Conservation (phyloP, 2,113 vertebrate genomes). For the Hippocampus comes region DNA sequence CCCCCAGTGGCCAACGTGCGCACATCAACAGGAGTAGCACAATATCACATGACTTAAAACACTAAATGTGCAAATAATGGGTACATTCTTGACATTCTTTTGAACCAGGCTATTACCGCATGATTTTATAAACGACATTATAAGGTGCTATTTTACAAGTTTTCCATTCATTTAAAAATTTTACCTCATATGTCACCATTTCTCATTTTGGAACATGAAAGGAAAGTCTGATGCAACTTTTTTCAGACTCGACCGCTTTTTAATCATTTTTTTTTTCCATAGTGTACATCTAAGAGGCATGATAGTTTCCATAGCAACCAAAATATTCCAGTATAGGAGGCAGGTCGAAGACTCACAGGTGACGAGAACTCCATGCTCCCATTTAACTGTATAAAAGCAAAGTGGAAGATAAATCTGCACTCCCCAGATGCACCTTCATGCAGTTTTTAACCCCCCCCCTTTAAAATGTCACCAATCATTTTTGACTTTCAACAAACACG, state of each 20-base stretch:
- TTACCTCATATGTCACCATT: too few relatives aligned
- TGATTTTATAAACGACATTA: too few relatives aligned
- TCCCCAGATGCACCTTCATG: not conserved
- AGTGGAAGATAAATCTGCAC: not conserved
- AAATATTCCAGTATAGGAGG: constrained; percentile 43
- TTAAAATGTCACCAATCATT: not conserved
- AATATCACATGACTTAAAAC: too few relatives aligned
- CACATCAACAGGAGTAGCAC: too few relatives aligned
- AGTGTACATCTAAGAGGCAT: constrained; percentile 32
- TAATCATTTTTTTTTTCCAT: not conserved
- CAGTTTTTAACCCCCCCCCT: not conserved
- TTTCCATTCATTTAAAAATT: too few relatives aligned
- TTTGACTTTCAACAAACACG: not conserved
- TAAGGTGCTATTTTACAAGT: too few relatives aligned
- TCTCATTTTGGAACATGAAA: too few relatives aligned
- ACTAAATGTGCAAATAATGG: too few relatives aligned
- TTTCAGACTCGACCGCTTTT: not conserved
- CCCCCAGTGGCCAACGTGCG: too few relatives aligned
- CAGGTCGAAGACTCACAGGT: too few relatives aligned
- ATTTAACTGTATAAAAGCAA: not conserved
- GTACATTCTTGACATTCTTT: too few relatives aligned
- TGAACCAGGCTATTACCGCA: too few relatives aligned
- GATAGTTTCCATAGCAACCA: constrained; percentile 70
- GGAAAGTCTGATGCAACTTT: not conserved
- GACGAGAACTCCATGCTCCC: not conserved